Evolutionary conservation across 2,113 vertebrate species (phyloP).

Genomic region (Macquaria ambigua): DNA sequence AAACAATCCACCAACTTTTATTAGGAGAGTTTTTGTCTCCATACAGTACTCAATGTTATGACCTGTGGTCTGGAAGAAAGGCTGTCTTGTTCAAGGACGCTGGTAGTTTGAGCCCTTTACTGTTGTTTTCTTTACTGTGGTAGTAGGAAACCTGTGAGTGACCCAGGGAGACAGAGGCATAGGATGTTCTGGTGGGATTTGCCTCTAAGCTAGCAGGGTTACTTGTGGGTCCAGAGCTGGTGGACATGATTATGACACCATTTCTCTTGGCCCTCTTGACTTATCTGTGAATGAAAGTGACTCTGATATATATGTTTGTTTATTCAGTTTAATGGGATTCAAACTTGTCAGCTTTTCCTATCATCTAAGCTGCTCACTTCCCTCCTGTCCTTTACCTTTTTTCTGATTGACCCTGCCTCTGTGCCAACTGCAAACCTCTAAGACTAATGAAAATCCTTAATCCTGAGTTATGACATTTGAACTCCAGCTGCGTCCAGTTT

Average conservation of each 20-base stretch:
- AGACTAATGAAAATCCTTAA: too few species aligned
- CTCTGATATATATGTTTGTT: not conserved
- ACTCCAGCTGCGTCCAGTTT: too few species aligned
- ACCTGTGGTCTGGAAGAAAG: not conserved
- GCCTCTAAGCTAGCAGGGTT: not conserved
- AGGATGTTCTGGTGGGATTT: not conserved
- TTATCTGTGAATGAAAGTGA: constrained; percentile 2
- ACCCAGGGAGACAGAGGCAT: not conserved
- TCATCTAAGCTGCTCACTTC: too few species aligned
- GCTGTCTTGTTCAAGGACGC: not conserved
- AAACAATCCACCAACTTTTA: not conserved
- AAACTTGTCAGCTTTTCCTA: not conserved
- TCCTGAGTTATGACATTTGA: too few species aligned
- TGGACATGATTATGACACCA: not conserved
- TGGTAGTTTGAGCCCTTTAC: not conserved
- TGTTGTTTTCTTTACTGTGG: not conserved
- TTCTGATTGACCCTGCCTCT: too few species aligned
- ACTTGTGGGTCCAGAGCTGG: not conserved
- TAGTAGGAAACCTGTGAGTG: not conserved
- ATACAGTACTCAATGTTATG: not conserved
- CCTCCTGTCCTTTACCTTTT: too few species aligned
- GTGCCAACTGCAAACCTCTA: too few species aligned
- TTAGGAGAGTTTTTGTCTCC: not conserved
- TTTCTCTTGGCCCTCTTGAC: too few species aligned
- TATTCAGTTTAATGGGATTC: not conserved